phyloP scores from a whole-genome alignment of 2,888 invertebrate species.

The Unio delphinus region DNA sequence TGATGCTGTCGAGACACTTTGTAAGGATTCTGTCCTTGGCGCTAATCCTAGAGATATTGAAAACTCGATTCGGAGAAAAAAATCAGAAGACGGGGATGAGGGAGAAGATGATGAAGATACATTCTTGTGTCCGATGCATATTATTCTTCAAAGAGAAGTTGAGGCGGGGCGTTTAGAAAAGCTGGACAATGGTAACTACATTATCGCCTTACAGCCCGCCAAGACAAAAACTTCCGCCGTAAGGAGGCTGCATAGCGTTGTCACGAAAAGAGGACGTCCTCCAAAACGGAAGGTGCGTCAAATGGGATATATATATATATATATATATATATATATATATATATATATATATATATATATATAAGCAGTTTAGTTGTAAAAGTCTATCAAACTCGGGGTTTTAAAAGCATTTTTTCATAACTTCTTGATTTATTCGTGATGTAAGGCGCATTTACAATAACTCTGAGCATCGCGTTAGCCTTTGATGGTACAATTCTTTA shows the following conservation, averaged over 20 bases:
- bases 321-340: too few relatives aligned
- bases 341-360: too few relatives aligned
- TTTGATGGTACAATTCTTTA: too few relatives aligned
- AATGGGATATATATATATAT: too few relatives aligned
- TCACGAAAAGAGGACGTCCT: slow-evolving; percentile 36
- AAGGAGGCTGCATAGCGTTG: slow-evolving; percentile 15
- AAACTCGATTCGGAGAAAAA: not conserved
- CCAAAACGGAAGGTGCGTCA: slow-evolving; percentile 38
- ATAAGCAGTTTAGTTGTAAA: too few relatives aligned
- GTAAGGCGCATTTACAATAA: too few relatives aligned
- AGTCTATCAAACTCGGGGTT: too few relatives aligned
- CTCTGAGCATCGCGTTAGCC: too few relatives aligned
- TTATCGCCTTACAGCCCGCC: slow-evolving; percentile 63
- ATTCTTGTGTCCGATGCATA: slow-evolving; percentile 73
- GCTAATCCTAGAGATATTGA: not conserved
- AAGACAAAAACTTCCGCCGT: not conserved
- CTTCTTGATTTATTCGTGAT: too few relatives aligned
- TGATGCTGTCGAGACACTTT: slow-evolving; percentile 41
- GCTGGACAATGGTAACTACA: slow-evolving; percentile 62
- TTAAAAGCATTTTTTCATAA: too few relatives aligned
- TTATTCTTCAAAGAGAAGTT: slow-evolving; percentile 81
- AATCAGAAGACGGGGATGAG: slow-evolving; percentile 7
- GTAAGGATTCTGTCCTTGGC: not conserved
- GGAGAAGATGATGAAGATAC: slow-evolving; percentile 39
- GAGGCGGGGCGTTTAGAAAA: slow-evolving; percentile 80